phyloP scores from a whole-genome alignment of 2,888 invertebrate species.

The Gnatocerus cornutus region DNA sequence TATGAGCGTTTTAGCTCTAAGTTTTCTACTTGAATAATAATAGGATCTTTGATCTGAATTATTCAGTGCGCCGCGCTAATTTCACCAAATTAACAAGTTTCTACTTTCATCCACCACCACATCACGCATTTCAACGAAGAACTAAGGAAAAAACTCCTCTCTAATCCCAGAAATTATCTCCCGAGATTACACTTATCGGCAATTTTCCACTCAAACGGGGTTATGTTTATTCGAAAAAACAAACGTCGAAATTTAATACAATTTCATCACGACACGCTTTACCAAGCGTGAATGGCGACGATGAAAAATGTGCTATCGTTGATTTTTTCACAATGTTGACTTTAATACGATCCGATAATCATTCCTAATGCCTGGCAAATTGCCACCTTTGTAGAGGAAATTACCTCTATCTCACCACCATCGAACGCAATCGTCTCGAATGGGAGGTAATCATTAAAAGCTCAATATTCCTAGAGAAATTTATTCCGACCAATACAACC shows the following conservation, averaged over 20 bases:
- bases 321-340: conserved; percentile 36
- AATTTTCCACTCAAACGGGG: conserved; percentile 10
- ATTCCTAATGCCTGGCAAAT: conserved; percentile 42
- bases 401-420: conserved; percentile 26
- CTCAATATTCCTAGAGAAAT: conserved; percentile 18
- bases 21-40: conserved; percentile 28
- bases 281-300: conserved; percentile 25
- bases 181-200: neutral
- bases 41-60: conserved; percentile 30
- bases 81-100: conserved; percentile 25
- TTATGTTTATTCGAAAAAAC: conserved; percentile 12
- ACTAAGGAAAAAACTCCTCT: neutral
- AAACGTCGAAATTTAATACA: conserved; percentile 33
- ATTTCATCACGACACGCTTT: conserved; percentile 12
- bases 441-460: conserved; percentile 26
- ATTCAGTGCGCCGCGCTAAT: conserved; percentile 11
- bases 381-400: conserved; percentile 42
- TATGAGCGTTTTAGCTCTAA: neutral
- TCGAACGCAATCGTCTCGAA: conserved; percentile 13
- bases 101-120: conserved; percentile 10
- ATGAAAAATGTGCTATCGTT: conserved; percentile 22
- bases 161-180: neutral
- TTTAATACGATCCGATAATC: conserved; percentile 37
- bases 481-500: conserved; percentile 26
- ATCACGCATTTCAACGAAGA: conserved; percentile 9